phyloP scores from a whole-genome alignment of 2,888 invertebrate genomes.

The Drosophila colorata region DNA sequence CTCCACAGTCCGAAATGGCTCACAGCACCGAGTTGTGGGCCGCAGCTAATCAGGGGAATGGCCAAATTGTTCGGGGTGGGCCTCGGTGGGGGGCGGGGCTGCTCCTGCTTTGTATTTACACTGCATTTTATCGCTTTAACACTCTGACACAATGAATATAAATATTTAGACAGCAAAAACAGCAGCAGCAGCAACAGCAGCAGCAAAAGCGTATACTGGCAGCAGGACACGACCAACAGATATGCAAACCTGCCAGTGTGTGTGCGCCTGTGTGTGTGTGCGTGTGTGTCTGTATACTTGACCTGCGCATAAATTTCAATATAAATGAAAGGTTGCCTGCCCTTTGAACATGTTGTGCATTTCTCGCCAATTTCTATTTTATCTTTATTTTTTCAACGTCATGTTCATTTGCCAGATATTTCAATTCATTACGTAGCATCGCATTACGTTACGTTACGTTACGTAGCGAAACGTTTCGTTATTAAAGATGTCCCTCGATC shows the following conservation, averaged over 20 bases:
- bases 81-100: constrained; percentile 2
- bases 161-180: constrained; percentile 82
- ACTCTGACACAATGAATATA: constrained; percentile 81
- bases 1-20: constrained; percentile 55
- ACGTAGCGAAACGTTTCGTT: constrained; percentile 25
- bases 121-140: constrained; percentile 81
- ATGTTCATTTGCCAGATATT: constrained; percentile 28
- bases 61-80: neutral
- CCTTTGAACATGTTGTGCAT: constrained; percentile 43
- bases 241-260: constrained; percentile 32
- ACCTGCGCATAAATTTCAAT: constrained; percentile 79
- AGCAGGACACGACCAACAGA: constrained; percentile 69
- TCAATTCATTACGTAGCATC: constrained; percentile 5
- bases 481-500: constrained; percentile 49
- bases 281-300: constrained; percentile 49
- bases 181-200: constrained; percentile 56
- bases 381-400: constrained; percentile 39
- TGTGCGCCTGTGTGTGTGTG: constrained; percentile 9
- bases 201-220: constrained; percentile 43
- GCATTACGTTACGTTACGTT: constrained; percentile 16
- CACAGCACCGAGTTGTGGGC: constrained; percentile 23
- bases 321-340: constrained; percentile 68
- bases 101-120: constrained; percentile 75
- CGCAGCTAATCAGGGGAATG: constrained; percentile 63
- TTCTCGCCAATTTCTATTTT: constrained; percentile 52